Conservation (phyloP, 2,113 vertebrate genomes). For the Phrynocephalus versicolor region DNA sequence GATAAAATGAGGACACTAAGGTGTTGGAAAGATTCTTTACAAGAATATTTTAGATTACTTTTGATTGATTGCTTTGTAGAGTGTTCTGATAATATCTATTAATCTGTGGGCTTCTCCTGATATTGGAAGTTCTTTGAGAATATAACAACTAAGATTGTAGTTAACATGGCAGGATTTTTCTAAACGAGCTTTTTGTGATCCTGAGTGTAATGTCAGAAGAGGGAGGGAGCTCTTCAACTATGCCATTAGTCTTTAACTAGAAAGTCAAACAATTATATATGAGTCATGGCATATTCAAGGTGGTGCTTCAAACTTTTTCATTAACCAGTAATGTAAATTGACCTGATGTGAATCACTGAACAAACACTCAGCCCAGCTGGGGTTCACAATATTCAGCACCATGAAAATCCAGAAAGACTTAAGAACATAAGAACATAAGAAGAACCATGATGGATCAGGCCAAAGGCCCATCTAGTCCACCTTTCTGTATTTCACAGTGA, state of each 20-base stretch:
- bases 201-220: too few species aligned
- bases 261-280: neutral
- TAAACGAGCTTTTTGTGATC: neutral
- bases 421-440: too few species aligned
- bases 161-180: neutral
- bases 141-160: neutral
- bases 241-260: neutral
- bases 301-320: neutral
- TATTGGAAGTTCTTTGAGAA: neutral
- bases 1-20: neutral
- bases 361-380: too few species aligned
- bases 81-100: neutral
- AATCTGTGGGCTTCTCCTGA: neutral
- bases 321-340: neutral
- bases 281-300: neutral
- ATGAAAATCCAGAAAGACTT: too few species aligned
- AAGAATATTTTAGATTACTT: neutral
- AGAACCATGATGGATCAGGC: too few species aligned
- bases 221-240: too few species aligned
- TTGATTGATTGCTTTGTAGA: neutral
- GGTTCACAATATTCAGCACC: too few species aligned
- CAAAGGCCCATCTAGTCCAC: too few species aligned
- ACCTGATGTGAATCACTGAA: too few species aligned
- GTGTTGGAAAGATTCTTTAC: too few species aligned
- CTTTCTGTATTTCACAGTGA: too few species aligned